A percentile compares a stretch with the other conserved stretches of the same genome.
These are phyloP conservation scores for Papilio xuthus DNA, from an alignment of 1,140 invertebrate species.

Conservation along the genomic window DNA sequence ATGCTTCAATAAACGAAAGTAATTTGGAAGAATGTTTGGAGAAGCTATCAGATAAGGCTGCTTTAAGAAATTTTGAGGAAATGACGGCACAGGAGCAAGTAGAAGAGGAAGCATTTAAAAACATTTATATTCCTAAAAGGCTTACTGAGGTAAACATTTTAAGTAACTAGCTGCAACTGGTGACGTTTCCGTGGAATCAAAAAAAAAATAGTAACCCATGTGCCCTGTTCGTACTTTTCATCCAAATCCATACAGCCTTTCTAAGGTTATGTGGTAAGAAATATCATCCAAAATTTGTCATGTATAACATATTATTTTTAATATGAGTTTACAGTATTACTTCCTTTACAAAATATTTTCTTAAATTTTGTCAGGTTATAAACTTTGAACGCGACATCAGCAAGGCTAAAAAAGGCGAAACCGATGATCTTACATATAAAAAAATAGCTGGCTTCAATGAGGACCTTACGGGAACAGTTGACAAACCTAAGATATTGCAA, in stretches of 20 bases:
- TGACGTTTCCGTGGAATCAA: too few species aligned
- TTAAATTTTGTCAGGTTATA: slow-evolving; percentile 84
- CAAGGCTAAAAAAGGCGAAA: slow-evolving; percentile 88
- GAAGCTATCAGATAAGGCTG: slow-evolving; percentile 85
- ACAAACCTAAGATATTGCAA: slow-evolving; percentile 82
- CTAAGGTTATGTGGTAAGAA: too few species aligned
- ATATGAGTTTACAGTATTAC: too few species aligned
- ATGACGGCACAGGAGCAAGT: slow-evolving; percentile 87
- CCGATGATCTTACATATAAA: slow-evolving; percentile 90
- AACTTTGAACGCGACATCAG: slow-evolving; percentile 95
- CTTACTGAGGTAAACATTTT: slow-evolving; percentile 89
- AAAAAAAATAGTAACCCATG: too few species aligned
- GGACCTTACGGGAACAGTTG: slow-evolving; percentile 88
- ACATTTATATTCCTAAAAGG: slow-evolving; percentile 96
- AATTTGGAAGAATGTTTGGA: slow-evolving; percentile 93
- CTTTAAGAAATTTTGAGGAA: slow-evolving; percentile 83
- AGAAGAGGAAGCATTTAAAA: slow-evolving; percentile 96
- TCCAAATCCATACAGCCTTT: too few species aligned
- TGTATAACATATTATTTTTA: too few species aligned
- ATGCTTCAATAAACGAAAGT: slow-evolving; percentile 89
- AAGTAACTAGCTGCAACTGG: background rate
- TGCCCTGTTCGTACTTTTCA: too few species aligned
- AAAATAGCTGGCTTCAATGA: slow-evolving; percentile 92
- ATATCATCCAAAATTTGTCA: too few species aligned
- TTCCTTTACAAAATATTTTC: background rate